Evolutionary conservation across 2,888 invertebrate genomes (phyloP), one percentile per base, ranked within the genome.

Genomic region (Asteroscopus sphinx): DNA sequence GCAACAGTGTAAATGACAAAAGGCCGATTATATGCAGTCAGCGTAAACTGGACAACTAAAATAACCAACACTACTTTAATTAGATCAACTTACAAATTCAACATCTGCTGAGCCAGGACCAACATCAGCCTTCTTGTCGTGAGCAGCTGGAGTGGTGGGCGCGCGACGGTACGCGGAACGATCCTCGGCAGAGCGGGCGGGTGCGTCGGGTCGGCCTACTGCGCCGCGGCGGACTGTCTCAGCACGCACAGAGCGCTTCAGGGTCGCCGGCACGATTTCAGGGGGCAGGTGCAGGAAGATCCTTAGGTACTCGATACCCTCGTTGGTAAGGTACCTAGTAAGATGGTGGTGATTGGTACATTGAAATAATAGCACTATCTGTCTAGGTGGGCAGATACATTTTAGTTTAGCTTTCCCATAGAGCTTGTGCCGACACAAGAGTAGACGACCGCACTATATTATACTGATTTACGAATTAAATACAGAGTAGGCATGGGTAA

Each of bases 261-360:
- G 95, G 0, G 99, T 99, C 1, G 99, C 97, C 33, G 99, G 99
- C 30, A 99, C 99, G 92, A 99, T 99, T 96, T 99, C 99, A 68
- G 99, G 97, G 7, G 99, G 99, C 84, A 99, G 95, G 87, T 99
- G 99, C 70, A 99, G 96, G 94, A 97, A 99, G 85, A 97, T 97
- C 73, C 99, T 96, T 73, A 99, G 95, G 91, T 98, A 99, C 89
- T 98, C 98, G 88, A 99, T 99, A 76, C 99, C 99, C 85, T 99
- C 98, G 89, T 99, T 99, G 72, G 99, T 99, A 77, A 99, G 95
- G 93, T 98, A 99, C 96, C 96, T 96, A 81, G 21, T 4, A 21
- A 21, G 5, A 21, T 0, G 6, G n/a, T n/a, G n/a, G n/a, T n/a
- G 6, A 4, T 4, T 28, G 28, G 7, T 11, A 28, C 26, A 6